These are phyloP conservation scores for Cheirogaleus medius DNA, from an alignment of 2,113 vertebrate species.

Conservation along the genomic window DNA sequence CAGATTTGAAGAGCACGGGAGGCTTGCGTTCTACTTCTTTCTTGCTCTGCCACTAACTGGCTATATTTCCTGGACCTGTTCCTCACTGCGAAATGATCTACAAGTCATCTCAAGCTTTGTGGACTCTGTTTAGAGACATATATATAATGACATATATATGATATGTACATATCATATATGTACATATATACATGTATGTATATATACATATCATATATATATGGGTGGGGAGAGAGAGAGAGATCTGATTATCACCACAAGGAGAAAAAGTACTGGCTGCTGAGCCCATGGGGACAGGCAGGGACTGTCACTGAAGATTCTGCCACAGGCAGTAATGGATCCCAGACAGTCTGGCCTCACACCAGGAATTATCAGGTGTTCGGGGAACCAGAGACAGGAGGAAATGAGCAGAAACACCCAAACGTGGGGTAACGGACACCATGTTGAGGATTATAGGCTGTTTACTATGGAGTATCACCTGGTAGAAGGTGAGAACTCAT, in stretches of 20 bases:
- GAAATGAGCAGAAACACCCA: slow-evolving; percentile 65
- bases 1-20: not conserved
- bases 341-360: slow-evolving; percentile 32
- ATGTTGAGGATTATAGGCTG: not conserved
- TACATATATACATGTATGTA: no score
- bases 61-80: not conserved
- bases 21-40: not conserved
- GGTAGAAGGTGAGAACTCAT: not conserved
- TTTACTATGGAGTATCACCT: not conserved
- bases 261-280: not conserved
- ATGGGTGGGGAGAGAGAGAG: no score
- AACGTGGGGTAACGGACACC: slow-evolving; percentile 50
- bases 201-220: no score
- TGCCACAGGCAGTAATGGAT: not conserved
- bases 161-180: no score
- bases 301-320: not conserved
- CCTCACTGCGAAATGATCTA: not conserved
- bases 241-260: not conserved
- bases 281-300: not conserved
- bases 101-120: not conserved
- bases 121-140: not conserved
- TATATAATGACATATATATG: no score
- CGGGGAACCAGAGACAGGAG: not conserved
- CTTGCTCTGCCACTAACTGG: not conserved
- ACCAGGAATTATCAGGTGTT: slow-evolving; percentile 68